Base-by-base conservation (phyloP, 2,113 vertebrate species). In the Prolemur simus region DNA sequence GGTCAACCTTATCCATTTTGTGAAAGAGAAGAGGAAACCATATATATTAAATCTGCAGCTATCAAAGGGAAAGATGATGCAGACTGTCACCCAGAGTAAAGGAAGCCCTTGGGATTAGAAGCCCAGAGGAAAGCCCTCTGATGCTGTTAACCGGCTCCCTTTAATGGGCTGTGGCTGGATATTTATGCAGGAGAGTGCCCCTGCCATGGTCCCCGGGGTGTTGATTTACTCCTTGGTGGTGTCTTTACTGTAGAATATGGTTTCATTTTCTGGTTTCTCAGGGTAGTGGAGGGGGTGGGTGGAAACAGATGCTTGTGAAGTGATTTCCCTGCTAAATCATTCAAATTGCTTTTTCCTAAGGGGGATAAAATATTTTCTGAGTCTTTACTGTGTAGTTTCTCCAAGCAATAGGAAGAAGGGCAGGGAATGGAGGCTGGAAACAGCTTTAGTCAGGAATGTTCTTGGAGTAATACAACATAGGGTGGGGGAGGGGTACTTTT, bases 291-390 rank as follows among this genome's bases (percentile, higher is more conserved):
- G 64, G 29, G 68, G 49, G 68, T 85, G 91, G 84, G 25, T 87
- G 58, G 87, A 71, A 95, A 60, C 90, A 91, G 87, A 95, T 89
- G 94, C 94, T 95, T 98, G 82, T 89, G 84, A 96, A 97, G 87
- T 95, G 89, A 95, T 96, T 98, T 95, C 91, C 94, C 91, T 63
- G 88, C 71, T 95, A 95, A 97, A 96, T 84, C 78, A 94, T 94
- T 94, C 92, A 89, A 94, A 91, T 63, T 76, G 42, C 83, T 78
- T 97, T 94, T 83, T 77, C 78, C 92, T 93, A 76, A 83, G 86
- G 73, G 42, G 12, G 23, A 92, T 92, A 74, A 76, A 94, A 80
- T 94, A 85, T 95, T 96, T 95, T 95, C 68, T 95, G 69, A 92
- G 52, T 94, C 96, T 96, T 94, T 52, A 39, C 37, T 32, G 20